These are phyloP conservation scores for Falco punctatus DNA, from an alignment of 2,113 vertebrate genomes.

Conservation along the genomic window DNA sequence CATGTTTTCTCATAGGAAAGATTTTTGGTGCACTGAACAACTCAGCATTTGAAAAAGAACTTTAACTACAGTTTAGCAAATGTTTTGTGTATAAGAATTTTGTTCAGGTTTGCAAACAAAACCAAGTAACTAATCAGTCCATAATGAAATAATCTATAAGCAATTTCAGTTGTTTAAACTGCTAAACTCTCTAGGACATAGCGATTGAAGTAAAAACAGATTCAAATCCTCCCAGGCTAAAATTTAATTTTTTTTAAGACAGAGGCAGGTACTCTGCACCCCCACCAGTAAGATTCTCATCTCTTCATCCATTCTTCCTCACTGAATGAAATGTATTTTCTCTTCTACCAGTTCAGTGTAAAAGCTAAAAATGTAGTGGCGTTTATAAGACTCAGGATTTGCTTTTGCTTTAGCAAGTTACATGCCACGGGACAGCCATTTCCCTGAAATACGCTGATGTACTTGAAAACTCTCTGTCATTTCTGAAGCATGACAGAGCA, in stretches of 20 bases:
- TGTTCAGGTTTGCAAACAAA: not conserved
- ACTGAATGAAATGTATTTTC: not conserved
- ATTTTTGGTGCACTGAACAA: not conserved
- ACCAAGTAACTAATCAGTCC: not conserved
- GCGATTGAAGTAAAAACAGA: not conserved
- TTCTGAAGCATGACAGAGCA: not conserved
- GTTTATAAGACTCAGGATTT: not conserved
- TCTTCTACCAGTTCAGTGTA: not conserved
- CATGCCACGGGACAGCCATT: not conserved
- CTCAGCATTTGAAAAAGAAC: not conserved
- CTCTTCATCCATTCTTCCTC: not conserved
- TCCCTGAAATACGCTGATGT: not conserved
- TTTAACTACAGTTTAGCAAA: not conserved
- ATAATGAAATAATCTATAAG: not conserved
- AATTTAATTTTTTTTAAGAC: not conserved
- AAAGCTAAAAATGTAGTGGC: not conserved
- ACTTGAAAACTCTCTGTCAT: not conserved
- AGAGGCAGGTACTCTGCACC: not conserved
- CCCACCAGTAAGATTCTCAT: fast-evolving
- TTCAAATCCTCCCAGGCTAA: not conserved
- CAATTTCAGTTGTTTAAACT: not conserved
- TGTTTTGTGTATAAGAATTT: not conserved
- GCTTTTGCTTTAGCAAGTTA: not conserved
- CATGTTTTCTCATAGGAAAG: not conserved
- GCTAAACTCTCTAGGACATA: not conserved